Conservation (phyloP, 2,113 vertebrate species). For the Pluvianellus socialis region DNA sequence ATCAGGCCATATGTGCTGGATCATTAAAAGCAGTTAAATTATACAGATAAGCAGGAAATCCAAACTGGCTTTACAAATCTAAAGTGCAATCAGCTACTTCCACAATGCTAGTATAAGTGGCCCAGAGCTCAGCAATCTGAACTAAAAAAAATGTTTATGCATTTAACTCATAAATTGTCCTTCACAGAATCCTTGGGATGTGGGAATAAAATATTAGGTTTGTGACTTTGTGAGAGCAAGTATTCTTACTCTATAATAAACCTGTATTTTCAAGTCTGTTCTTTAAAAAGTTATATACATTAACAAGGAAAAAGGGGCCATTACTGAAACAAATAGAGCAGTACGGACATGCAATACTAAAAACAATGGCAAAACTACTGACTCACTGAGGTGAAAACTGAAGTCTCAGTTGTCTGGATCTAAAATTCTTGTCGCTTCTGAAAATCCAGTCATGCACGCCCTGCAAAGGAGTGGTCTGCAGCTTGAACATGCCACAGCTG, state of each 20-base stretch:
- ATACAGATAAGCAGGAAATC: conserved; percentile 26
- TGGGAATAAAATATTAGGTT: neutral
- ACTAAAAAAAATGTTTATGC: neutral
- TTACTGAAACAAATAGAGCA: neutral
- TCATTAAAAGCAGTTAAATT: neutral
- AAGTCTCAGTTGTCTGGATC: neutral
- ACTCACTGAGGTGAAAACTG: neutral
- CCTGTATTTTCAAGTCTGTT: neutral
- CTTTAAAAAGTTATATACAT: neutral
- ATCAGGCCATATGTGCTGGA: neutral
- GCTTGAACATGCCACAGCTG: neutral
- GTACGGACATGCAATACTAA: neutral
- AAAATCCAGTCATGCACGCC: neutral
- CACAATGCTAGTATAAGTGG: neutral
- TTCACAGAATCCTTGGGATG: neutral
- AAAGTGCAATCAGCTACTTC: neutral
- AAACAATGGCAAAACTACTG: neutral
- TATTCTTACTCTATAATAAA: neutral
- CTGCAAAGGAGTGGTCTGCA: neutral
- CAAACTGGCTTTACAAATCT: neutral
- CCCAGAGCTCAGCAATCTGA: neutral
- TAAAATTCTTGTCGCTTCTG: neutral
- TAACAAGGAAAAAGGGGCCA: neutral
- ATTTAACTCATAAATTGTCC: neutral
- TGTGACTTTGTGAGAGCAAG: neutral